Base-by-base conservation (phyloP, 2,797 vertebrate species). In the Loris lydekkerianus region DNA sequence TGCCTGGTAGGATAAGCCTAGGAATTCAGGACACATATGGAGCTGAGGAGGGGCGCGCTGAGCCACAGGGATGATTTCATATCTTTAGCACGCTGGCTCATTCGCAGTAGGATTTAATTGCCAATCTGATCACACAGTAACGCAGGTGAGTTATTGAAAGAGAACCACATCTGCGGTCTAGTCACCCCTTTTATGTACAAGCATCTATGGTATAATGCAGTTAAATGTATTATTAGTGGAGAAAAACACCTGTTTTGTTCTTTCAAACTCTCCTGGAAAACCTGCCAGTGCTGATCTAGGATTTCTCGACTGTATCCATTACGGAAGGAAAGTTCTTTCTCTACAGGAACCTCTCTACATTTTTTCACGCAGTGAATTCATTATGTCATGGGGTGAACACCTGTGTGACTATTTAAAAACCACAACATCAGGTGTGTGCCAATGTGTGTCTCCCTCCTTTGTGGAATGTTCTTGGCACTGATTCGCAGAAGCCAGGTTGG, bases 381-480 rank as follows among this genome's bases (percentile, higher is more conserved):
- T 95, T 95, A 89, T 91, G 65, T 95, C 70, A 21, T 80, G 78
- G 67, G 61, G 78, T 37, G 81, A 95, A 76, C 91, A 95, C 96
- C 94, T 89, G 96, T 93, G 96, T 94, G 82, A 86, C 96, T 91
- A 89, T 86, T 93, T 95, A 85, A 95, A 96, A 84, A 78, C 73
- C 49, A 37, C 82, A 91, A 20, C 75, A 83, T 92, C 96, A 95
- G 93, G 87, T 78, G 89, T 88, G 46, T 72, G 58, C 37, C 9
- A 63, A n/a, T 82, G 40, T 75, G 27, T n/a, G 3, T 88, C 65
- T 75, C 40, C 72, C 21, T 58, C 60, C 78, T 58, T 49, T 83
- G 82, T 53, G 72, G 31, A 93, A 93, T 75, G 58, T 58, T 83
- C 18, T 78, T 61, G 76, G 67, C 20, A 58, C 73, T 84, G 92